Conservation (phyloP, 2,113 vertebrate genomes). For the Osmerus mordax region DNA sequence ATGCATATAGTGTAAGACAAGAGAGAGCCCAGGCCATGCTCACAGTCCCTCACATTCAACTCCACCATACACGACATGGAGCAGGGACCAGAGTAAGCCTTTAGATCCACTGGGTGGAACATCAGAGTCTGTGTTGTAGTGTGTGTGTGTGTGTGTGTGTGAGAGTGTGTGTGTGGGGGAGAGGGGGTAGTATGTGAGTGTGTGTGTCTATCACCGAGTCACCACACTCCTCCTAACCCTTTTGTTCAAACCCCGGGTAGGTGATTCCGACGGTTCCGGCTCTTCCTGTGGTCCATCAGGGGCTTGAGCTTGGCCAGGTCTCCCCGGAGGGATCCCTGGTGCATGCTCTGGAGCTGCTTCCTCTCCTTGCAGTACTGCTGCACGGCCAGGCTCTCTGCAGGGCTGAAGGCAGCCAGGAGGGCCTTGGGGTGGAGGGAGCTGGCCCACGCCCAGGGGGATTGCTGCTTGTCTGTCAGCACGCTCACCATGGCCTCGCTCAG, state of each 20-base stretch:
- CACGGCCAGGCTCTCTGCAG: constrained; percentile 85
- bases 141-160: neutral
- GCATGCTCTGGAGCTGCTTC: constrained; percentile 75
- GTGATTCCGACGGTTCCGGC: constrained; percentile 89
- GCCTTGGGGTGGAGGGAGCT: constrained; percentile 83
- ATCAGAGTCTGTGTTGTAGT: neutral
- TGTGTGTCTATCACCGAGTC: neutral
- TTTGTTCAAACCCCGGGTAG: constrained; percentile 75
- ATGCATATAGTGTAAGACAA: constrained; percentile 44
- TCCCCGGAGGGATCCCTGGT: constrained; percentile 68
- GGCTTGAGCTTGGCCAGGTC: constrained; percentile 94
- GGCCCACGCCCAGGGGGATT: constrained; percentile 85
- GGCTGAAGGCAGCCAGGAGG: constrained; percentile 82
- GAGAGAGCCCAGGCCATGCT: constrained; percentile 25
- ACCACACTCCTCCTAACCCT: neutral
- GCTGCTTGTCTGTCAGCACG: constrained; percentile 81
- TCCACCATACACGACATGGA: constrained; percentile 29
- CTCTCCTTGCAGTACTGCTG: constrained; percentile 95
- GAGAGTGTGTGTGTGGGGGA: constrained; percentile 11
- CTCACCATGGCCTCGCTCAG: constrained; percentile 82
- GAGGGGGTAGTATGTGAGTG: constrained; percentile 10
- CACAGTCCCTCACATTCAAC: constrained; percentile 1
- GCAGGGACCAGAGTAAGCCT: constrained; percentile 26
- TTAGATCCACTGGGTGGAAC: neutral
- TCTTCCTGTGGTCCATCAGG: constrained; percentile 89